A percentile compares a stretch with the other conserved stretches of the same genome.
phyloP scores from a whole-genome alignment of 1,140 invertebrate species.

The Drosophila bifasciata region DNA sequence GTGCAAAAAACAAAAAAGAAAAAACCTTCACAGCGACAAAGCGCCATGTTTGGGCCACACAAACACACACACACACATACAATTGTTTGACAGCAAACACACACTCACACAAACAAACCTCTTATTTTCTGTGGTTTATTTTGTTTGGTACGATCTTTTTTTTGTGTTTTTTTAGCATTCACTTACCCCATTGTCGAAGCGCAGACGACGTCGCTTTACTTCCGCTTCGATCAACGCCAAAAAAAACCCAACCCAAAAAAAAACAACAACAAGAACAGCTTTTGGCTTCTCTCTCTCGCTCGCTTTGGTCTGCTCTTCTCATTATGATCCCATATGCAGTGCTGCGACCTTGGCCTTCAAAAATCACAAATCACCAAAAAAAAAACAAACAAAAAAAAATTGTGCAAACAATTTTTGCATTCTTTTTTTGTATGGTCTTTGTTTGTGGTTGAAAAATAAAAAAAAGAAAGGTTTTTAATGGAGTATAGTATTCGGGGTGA shows the following conservation, averaged over 20 bases:
- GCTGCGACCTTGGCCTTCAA: conserved; percentile 54
- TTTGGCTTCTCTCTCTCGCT: conserved; percentile 30
- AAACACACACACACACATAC: conserved; percentile 19
- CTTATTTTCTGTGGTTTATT: conserved; percentile 2
- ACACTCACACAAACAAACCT: conserved; percentile 17
- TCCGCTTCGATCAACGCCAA: conserved; percentile 60
- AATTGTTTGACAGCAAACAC: conserved; percentile 52
- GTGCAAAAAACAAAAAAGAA: background rate
- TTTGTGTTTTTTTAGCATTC: conserved; percentile 46
- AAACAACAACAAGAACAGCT: conserved; percentile 14
- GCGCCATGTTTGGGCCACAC: conserved; percentile 43
- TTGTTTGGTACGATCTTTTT: conserved; percentile 45
- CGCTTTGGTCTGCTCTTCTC: conserved; percentile 21
- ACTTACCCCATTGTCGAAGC: conserved; percentile 72
- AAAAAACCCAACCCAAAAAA: conserved; percentile 8
- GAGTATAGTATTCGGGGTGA: background rate
- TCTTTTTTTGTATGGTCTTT: conserved; percentile 31
- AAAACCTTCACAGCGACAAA: conserved; percentile 56
- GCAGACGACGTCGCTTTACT: conserved; percentile 70
- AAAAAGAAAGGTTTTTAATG: conserved; percentile 1
- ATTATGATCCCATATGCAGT: conserved; percentile 53
- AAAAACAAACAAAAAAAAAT: conserved; percentile 26
- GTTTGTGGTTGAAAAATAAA: conserved; percentile 16
- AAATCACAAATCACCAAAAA: conserved; percentile 10
- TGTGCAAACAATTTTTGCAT: conserved; percentile 41